Base-by-base conservation (phyloP, 2,113 vertebrate genomes). In the Crypturellus undulatus region DNA sequence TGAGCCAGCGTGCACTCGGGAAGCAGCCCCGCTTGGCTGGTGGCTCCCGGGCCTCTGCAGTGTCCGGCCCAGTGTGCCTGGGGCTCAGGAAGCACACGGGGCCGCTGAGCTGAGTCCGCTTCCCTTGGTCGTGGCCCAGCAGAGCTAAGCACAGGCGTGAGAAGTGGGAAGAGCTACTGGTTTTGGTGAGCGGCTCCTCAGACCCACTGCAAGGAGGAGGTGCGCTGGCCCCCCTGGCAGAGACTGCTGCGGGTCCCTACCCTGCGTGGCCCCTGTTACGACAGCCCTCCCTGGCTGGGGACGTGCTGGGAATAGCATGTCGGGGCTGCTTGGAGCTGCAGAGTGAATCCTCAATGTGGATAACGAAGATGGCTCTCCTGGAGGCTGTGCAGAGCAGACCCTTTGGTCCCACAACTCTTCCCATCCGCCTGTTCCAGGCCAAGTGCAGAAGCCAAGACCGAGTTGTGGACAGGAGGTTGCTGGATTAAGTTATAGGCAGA, bases 1-100 rank as follows among this genome's bases (percentile, higher is more conserved):
- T 2, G 0, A 84, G 13, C 60, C 67, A 54, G 28, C 24, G 26
- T 30, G 77, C 52, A 2, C 84, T 38, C 0, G 4, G 45, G 69
- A 64, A 75, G 47, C 30, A 45, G 26, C 34, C 0, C 0, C 51
- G 65, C 71, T 45, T 45, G 21, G 24, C 38, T 1, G 2, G 14
- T 22, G 4, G 2, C 72, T 92, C 79, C 49, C 68, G 56, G 0
- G 40, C 32, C 75, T 72, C 67, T 43, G 14, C 28, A 0, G 0
- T 45, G n/a, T 87, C 40, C 42, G 12, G 42, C 42, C 42, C 42
- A 12, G 42, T 14, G 42, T 15, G 42, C 42, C 42, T 5, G 12
- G 42, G 42, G 42, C 42, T 42, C 42, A 14, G 42, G 12, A 12
- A 43, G 15, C 43, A 16, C 15, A 16, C 43, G 43, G 54, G 43